Evolutionary conservation across 2,113 vertebrate species (phyloP).

Genomic region (Elgaria multicarinata): DNA sequence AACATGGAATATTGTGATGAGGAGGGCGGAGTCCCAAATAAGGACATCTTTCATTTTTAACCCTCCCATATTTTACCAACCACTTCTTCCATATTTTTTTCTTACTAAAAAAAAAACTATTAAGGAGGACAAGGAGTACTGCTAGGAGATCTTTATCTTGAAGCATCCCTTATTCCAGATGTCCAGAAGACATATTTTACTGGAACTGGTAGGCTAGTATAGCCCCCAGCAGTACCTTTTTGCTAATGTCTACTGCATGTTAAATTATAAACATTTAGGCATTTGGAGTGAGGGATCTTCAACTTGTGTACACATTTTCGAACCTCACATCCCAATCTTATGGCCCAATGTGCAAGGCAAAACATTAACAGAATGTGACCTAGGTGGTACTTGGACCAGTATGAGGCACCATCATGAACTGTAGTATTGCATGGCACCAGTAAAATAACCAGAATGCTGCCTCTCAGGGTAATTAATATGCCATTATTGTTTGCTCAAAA

Average conservation of each 20-base stretch:
- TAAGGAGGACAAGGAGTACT: too few relatives aligned
- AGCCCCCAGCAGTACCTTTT: not conserved
- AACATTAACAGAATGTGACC: not conserved
- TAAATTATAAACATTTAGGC: not conserved
- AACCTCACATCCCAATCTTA: not conserved
- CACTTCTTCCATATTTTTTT: too few relatives aligned
- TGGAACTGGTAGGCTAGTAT: not conserved
- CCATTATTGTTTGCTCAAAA: conserved; percentile 62
- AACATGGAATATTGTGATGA: too few relatives aligned
- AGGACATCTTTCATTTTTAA: too few relatives aligned
- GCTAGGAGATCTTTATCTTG: too few relatives aligned
- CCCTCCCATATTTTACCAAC: too few relatives aligned
- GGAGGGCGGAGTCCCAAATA: too few relatives aligned
- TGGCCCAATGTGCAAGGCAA: not conserved
- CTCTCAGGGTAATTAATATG: not conserved
- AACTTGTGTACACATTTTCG: not conserved
- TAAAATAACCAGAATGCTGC: not conserved
- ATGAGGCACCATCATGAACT: not conserved
- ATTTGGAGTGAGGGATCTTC: not conserved
- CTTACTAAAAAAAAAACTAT: too few relatives aligned
- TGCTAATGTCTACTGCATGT: not conserved
- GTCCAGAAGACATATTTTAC: not conserved
- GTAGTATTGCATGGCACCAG: not conserved
- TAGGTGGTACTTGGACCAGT: not conserved
- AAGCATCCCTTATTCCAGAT: not conserved